A percentile compares a stretch with the other conserved stretches of the same genome.
Conservation (phyloP, 2,888 invertebrate genomes). For the Drosophila austrosaltans region DNA sequence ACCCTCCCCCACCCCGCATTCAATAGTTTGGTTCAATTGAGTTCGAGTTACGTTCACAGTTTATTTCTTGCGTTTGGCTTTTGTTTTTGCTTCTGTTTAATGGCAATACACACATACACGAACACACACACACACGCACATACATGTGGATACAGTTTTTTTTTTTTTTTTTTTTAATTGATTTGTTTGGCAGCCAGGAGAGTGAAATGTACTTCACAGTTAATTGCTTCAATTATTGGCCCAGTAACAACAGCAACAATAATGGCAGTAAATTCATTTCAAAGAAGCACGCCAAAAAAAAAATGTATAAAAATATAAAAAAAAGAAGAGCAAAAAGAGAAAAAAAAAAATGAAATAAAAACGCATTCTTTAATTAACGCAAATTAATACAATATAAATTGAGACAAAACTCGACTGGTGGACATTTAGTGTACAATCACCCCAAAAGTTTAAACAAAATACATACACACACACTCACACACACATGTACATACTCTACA, state of each 20-base stretch:
- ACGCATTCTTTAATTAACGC: slow-evolving; percentile 57
- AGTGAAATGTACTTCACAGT: slow-evolving; percentile 71
- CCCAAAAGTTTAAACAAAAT: background rate
- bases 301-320: background rate
- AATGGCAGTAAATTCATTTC: slow-evolving; percentile 43
- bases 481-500: background rate
- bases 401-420: background rate
- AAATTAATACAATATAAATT: slow-evolving; percentile 36
- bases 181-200: slow-evolving; percentile 67
- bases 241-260: slow-evolving; percentile 41
- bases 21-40: slow-evolving; percentile 54
- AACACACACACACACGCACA: too few species aligned
- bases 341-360: slow-evolving; percentile 17
- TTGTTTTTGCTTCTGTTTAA: slow-evolving; percentile 31
- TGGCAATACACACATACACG: slow-evolving; percentile 8
- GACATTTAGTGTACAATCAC: slow-evolving; percentile 2
- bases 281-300: slow-evolving; percentile 29
- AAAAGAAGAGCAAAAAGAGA: slow-evolving; percentile 1
- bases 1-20: slow-evolving; percentile 6
- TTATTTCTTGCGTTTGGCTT: slow-evolving; percentile 29
- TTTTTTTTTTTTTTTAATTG: slow-evolving; percentile 66
- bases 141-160: slow-evolving; percentile 20
- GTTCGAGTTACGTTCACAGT: slow-evolving; percentile 52
- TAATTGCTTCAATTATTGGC: slow-evolving; percentile 71
- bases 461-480: background rate